Conservation (phyloP, 2,888 invertebrate genomes). For the Ochropleura plecta region DNA sequence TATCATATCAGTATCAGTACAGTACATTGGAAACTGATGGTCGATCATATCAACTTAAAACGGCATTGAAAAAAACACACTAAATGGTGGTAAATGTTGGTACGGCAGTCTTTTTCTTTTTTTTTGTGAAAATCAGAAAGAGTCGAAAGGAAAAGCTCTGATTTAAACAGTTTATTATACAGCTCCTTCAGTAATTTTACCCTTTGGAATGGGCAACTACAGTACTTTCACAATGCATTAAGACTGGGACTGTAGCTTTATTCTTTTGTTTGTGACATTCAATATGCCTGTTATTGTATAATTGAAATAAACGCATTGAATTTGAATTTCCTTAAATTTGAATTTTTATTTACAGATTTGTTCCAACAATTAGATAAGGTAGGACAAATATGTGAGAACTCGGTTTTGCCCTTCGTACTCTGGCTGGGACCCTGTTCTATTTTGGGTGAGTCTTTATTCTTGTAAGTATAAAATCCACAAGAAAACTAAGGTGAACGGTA, state of each 20-base stretch:
- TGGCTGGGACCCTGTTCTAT: conserved; percentile 76
- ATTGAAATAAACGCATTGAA: too few relatives aligned
- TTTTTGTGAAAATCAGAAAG: neutral
- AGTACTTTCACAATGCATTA: too few relatives aligned
- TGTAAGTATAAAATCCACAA: neutral
- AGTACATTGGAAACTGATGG: neutral
- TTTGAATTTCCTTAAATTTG: neutral
- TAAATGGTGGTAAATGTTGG: neutral
- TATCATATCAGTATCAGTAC: conserved; percentile 8
- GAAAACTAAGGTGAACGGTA: neutral
- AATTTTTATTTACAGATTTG: conserved; percentile 66
- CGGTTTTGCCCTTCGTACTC: conserved; percentile 69
- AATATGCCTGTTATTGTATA: too few relatives aligned
- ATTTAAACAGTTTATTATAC: too few relatives aligned
- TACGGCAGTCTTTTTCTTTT: neutral
- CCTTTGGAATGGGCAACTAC: too few relatives aligned
- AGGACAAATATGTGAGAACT: conserved; percentile 69
- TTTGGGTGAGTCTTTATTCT: conserved; percentile 66
- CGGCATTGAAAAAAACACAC: neutral
- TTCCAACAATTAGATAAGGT: conserved; percentile 63
- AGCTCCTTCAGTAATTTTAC: too few relatives aligned
- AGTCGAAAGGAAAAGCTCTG: too few relatives aligned
- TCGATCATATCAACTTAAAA: neutral
- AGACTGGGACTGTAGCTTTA: too few relatives aligned
- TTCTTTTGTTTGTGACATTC: too few relatives aligned